Evolutionary conservation across 1,140 invertebrate genomes (phyloP).

Genomic region (Cecropterus lyciades): DNA sequence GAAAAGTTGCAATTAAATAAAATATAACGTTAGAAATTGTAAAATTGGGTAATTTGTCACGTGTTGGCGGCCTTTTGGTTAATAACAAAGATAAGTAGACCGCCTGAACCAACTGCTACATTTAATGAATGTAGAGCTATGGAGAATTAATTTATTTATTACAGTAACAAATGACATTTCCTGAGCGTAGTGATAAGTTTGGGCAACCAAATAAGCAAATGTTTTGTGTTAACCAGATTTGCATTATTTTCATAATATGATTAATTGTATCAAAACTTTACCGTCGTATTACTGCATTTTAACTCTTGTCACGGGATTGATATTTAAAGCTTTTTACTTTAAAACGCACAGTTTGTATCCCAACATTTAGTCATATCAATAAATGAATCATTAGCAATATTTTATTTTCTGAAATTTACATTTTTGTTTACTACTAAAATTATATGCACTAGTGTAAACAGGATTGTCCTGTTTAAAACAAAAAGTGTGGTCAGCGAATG

Average conservation of each 20-base stretch:
- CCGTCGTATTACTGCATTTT: no score
- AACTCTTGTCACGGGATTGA: no score
- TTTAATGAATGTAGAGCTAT: constrained; percentile 18
- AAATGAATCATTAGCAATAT: no score
- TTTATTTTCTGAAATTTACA: background rate
- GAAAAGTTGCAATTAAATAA: no score
- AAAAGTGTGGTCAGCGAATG: background rate
- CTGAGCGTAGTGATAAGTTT: constrained; percentile 4
- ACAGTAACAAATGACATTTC: constrained; percentile 24
- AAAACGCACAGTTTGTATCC: background rate
- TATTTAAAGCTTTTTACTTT: no score
- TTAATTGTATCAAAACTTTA: no score
- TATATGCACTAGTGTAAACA: background rate
- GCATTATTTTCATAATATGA: no score
- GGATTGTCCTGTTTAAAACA: background rate
- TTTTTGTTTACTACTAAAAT: background rate
- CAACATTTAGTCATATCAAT: background rate
- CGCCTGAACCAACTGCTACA: background rate
- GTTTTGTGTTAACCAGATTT: no score
- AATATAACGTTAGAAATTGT: no score
- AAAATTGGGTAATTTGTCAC: no score
- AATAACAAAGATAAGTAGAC: constrained; percentile 5
- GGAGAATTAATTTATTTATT: constrained; percentile 28
- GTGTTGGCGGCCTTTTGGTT: background rate
- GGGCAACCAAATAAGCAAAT: no score